Conservation (phyloP, 2,888 invertebrate species). For the Brassicogethes aeneus region DNA sequence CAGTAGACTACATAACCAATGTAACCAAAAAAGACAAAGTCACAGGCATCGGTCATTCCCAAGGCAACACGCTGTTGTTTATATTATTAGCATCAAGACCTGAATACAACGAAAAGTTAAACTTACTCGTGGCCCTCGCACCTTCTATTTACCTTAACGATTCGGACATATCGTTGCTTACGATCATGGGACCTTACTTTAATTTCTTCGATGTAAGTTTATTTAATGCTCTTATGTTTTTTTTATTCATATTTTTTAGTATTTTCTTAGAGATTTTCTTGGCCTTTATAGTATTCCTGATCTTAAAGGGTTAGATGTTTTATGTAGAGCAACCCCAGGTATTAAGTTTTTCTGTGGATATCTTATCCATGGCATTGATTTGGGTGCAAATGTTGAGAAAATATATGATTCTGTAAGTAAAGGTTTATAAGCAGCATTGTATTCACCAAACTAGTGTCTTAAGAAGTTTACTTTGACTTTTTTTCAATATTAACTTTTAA, state of each 20-base stretch:
- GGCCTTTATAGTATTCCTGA: too few species aligned
- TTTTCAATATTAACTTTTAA: too few species aligned
- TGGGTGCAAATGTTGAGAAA: not conserved
- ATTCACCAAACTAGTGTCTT: too few species aligned
- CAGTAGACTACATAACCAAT: constrained; percentile 1
- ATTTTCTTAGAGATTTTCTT: too few species aligned
- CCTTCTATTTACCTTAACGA: not conserved
- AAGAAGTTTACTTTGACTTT: too few species aligned
- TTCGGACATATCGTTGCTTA: too few species aligned
- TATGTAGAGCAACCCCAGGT: not conserved
- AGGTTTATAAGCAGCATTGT: not conserved
- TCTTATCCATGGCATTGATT: not conserved
- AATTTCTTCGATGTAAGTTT: too few species aligned
- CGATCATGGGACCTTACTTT: too few species aligned
- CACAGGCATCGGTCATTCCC: constrained; percentile 1
- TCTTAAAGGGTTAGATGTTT: not conserved
- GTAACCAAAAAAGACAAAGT: constrained; percentile 1
- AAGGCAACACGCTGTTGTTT: not conserved
- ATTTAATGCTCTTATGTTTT: too few species aligned
- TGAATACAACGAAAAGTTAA: constrained; percentile 4
- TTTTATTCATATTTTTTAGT: too few species aligned
- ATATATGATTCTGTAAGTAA: not conserved
- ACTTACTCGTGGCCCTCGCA: not conserved
- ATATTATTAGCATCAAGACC: not conserved
- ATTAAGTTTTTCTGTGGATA: not conserved